Percentiles rank a stretch among this genome's conserved stretches.
phyloP scores from a whole-genome alignment of 2,888 invertebrate genomes.

The Ypsolopha scabrella region DNA sequence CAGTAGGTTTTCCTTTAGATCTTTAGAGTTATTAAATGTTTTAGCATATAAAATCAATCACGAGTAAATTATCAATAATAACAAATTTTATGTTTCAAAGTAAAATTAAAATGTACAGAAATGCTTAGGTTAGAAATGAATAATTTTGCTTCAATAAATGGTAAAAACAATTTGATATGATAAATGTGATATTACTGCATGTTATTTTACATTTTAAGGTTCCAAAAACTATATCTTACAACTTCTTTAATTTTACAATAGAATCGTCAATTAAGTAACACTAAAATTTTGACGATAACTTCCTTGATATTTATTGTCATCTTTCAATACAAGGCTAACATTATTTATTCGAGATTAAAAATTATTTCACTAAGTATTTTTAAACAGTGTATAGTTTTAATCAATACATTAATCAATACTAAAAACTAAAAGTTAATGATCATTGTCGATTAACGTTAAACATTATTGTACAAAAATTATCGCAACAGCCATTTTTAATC shows the following conservation, averaged over 20 bases:
- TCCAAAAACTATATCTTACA: background rate
- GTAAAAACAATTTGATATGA: slow-evolving; percentile 33
- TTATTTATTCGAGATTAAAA: background rate
- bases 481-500: slow-evolving; percentile 60
- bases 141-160: too few species aligned
- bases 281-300: background rate
- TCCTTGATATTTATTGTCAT: slow-evolving; percentile 1
- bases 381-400: background rate
- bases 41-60: background rate
- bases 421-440: background rate
- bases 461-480: slow-evolving; percentile 39
- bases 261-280: background rate
- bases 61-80: background rate
- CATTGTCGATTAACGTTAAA: slow-evolving; percentile 17
- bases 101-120: too few species aligned
- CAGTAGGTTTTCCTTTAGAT: too few species aligned
- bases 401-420: background rate
- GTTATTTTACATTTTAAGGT: background rate
- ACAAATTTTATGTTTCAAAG: too few species aligned
- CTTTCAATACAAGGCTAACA: background rate
- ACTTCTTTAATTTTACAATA: background rate
- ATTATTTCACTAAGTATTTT: background rate
- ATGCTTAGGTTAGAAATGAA: too few species aligned
- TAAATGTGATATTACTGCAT: slow-evolving; percentile 31
- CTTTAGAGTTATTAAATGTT: background rate